Percentiles rank a stretch among this genome's conserved stretches.
These are phyloP conservation scores for Eriocheir sinensis DNA, from an alignment of 1,140 invertebrate species.

Conservation along the genomic window DNA sequence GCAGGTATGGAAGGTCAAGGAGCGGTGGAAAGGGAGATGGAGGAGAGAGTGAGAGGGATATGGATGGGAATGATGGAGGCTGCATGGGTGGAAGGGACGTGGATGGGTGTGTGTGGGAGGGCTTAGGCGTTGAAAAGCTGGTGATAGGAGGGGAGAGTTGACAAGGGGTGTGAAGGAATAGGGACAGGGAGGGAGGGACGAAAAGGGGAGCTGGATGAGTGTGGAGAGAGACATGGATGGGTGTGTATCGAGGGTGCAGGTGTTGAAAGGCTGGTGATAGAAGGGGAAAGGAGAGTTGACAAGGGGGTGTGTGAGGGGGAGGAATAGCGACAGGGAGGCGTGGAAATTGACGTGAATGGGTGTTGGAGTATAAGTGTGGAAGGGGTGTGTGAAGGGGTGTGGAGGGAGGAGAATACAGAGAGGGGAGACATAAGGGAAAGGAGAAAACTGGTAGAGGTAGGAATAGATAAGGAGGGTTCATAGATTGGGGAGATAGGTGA, in stretches of 20 bases:
- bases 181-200: background rate
- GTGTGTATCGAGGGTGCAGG: too few relatives aligned
- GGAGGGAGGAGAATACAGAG: too few relatives aligned
- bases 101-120: background rate
- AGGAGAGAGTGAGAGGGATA: background rate
- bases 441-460: background rate
- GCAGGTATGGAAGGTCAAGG: too few relatives aligned
- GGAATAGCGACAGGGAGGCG: background rate
- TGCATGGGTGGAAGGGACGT: background rate
- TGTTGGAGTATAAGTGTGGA: too few relatives aligned
- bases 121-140: background rate
- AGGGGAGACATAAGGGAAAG: background rate
- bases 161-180: too few relatives aligned
- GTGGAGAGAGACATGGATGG: background rate
- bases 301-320: too few relatives aligned
- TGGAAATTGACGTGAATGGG: background rate
- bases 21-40: background rate
- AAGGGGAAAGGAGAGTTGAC: background rate
- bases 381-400: too few relatives aligned
- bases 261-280: background rate
- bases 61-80: background rate
- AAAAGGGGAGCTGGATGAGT: background rate
- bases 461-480: background rate
- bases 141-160: background rate
- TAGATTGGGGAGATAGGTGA: background rate